Conservation (phyloP, 2,113 vertebrate species). For the Apodemus speciosus region DNA sequence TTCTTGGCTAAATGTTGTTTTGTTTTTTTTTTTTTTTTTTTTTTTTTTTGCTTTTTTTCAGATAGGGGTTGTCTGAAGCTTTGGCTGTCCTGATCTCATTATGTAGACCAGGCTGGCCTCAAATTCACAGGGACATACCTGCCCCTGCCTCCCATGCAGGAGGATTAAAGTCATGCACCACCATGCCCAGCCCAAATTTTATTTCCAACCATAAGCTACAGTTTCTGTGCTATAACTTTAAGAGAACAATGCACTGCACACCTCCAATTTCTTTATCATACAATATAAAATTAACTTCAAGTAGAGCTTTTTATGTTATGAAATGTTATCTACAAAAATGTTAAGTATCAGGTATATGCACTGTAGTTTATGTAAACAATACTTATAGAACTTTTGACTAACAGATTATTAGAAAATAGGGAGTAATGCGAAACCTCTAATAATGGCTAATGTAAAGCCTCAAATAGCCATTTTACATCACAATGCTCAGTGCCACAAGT, state of each 20-base stretch:
- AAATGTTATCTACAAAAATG: conserved; percentile 33
- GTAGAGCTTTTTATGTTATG: neutral
- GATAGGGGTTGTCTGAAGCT: neutral
- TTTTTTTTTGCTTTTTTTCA: neutral
- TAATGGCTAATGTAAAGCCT: neutral
- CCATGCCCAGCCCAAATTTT: neutral
- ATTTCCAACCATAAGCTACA: neutral
- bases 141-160: neutral
- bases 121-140: neutral
- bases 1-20: neutral
- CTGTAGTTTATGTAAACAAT: neutral
- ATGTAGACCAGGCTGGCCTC: neutral
- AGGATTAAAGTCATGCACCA: neutral
- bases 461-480: neutral
- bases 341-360: neutral
- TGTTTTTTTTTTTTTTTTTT: neutral
- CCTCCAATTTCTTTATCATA: conserved; percentile 2
- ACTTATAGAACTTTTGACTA: neutral
- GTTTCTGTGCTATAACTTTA: neutral
- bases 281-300: neutral
- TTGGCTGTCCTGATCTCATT: neutral
- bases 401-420: conserved; percentile 5
- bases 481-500: neutral
- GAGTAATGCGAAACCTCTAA: neutral
- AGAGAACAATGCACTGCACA: neutral